Evolutionary conservation across 2,113 vertebrate genomes (phyloP).

Genomic region (Pseudorhombus dupliciocellatus): DNA sequence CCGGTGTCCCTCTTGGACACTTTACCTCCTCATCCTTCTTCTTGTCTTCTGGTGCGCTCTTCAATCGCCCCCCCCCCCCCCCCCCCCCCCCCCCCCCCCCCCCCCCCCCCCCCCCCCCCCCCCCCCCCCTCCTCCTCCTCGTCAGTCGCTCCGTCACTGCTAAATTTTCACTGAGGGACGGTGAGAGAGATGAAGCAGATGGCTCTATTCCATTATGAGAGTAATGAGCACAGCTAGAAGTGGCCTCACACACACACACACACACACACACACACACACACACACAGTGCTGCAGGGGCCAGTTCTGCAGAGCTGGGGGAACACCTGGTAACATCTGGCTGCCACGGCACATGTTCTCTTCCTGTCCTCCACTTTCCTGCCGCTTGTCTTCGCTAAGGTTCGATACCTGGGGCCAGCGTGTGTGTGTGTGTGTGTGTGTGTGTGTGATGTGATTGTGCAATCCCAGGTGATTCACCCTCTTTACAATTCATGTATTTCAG

Average conservation of each 20-base stretch:
- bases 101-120: background rate
- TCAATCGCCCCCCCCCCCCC: background rate
- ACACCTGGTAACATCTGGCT: slow-evolving; percentile 47
- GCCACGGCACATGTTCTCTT: slow-evolving; percentile 5
- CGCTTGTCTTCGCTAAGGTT: background rate
- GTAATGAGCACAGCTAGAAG: slow-evolving; percentile 57
- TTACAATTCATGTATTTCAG: slow-evolving; percentile 58
- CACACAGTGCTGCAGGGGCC: slow-evolving; percentile 49
- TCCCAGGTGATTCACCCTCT: slow-evolving; percentile 58
- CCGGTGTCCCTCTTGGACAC: slow-evolving; percentile 30
- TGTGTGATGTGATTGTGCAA: slow-evolving; percentile 36
- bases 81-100: background rate
- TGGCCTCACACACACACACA: background rate
- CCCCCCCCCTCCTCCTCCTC: background rate
- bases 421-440: slow-evolving; percentile 7
- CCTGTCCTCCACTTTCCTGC: background rate
- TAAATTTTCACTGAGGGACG: slow-evolving; percentile 15
- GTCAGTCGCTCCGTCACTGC: background rate
- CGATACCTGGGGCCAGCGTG: background rate
- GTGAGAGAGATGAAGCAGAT: slow-evolving; percentile 49
- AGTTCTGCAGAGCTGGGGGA: slow-evolving; percentile 21
- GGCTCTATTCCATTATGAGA: slow-evolving; percentile 61
- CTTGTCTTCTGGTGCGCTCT: slow-evolving; percentile 9
- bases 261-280: slow-evolving; percentile 24
- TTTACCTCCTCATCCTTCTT: slow-evolving; percentile 28